A percentile compares a stretch with the other conserved stretches of the same genome.
Conservation (phyloP, 1,140 invertebrate species). For the Muscidifurax raptorellus region DNA sequence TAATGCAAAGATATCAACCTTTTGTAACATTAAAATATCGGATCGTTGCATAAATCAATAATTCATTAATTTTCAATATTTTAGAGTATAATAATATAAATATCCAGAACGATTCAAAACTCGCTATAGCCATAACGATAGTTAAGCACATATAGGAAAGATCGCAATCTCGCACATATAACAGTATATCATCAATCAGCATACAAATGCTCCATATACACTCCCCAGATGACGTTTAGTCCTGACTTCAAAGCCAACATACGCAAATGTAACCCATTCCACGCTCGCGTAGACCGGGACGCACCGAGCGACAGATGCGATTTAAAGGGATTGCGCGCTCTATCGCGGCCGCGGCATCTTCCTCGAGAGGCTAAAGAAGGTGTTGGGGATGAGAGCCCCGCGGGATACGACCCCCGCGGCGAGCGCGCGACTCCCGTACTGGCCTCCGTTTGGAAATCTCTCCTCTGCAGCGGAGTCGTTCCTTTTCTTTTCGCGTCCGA, state of each 20-base stretch:
- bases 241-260: not conserved
- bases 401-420: conserved; percentile 67
- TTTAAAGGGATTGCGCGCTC: conserved; percentile 33
- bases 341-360: conserved; percentile 22
- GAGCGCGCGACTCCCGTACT: conserved; percentile 67
- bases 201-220: not conserved
- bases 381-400: conserved; percentile 62
- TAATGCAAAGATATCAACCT: not conserved
- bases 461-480: no score
- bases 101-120: not conserved
- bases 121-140: not conserved
- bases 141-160: not conserved
- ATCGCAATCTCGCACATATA: not conserved
- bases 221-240: not conserved
- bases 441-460: conserved; percentile 63
- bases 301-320: conserved; percentile 16
- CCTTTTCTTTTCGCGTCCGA: not conserved
- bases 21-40: no score
- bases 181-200: not conserved
- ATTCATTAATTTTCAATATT: no score
- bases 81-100: no score
- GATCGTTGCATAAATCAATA: no score
- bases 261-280: not conserved
- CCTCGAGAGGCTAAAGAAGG: conserved; percentile 54
- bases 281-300: not conserved